These are phyloP conservation scores for Pseudolaguvia tuberculata DNA, from an alignment of 2,113 vertebrate genomes.

Conservation along the genomic window DNA sequence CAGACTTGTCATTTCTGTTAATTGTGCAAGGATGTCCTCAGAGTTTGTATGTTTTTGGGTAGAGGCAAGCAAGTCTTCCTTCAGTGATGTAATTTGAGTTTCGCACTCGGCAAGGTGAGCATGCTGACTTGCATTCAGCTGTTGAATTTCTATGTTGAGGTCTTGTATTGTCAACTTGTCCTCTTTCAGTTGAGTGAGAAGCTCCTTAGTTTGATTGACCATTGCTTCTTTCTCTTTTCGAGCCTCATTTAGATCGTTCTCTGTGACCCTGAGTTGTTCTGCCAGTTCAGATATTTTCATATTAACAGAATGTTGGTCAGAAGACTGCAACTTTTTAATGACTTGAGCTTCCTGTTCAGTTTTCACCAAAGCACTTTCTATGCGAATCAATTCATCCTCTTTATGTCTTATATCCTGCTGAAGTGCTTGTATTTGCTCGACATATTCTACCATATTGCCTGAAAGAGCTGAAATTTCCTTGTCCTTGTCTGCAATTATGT, in stretches of 20 bases:
- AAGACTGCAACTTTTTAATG: constrained; percentile 71
- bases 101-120: constrained; percentile 70
- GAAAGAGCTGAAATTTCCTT: constrained; percentile 71
- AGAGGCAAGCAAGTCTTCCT: constrained; percentile 66
- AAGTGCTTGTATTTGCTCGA: constrained; percentile 72
- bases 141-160: constrained; percentile 71
- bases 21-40: constrained; percentile 59
- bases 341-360: constrained; percentile 67
- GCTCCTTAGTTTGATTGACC: constrained; percentile 65
- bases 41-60: constrained; percentile 66
- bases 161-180: constrained; percentile 67
- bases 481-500: constrained; percentile 75
- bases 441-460: constrained; percentile 69
- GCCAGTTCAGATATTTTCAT: constrained; percentile 66
- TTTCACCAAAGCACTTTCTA: constrained; percentile 69
- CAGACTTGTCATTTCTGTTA: constrained; percentile 58
- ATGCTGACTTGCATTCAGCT: constrained; percentile 54
- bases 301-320: constrained; percentile 71
- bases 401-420: constrained; percentile 73
- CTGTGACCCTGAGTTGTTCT: constrained; percentile 63
- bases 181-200: constrained; percentile 67
- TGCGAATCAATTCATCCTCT: constrained; percentile 70
- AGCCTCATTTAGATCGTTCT: constrained; percentile 61
- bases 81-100: constrained; percentile 68
- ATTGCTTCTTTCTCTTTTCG: constrained; percentile 64